Conservation (phyloP, 2,113 vertebrate genomes). For the Melanerpes formicivorus region DNA sequence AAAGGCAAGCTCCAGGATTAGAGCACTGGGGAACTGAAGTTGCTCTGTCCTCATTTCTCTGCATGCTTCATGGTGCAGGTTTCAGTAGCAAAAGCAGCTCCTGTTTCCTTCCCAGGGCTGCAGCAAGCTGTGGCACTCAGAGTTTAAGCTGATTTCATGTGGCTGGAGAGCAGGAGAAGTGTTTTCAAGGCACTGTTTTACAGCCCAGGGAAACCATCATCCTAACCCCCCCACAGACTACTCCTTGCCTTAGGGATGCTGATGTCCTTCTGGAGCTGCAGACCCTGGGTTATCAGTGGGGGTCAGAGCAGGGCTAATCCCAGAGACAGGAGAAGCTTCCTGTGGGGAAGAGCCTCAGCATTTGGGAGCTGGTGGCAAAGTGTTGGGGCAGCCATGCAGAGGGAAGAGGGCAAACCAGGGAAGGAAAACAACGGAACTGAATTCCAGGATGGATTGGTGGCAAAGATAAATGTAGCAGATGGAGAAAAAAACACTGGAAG, state of each 20-base stretch:
- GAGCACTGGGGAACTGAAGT: not conserved
- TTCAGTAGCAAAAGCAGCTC: not conserved
- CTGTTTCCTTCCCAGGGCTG: not conserved
- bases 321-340: not conserved
- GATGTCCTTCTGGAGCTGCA: accelerated
- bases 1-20: not conserved
- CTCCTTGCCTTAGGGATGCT: not conserved
- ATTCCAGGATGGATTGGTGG: not conserved
- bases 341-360: not conserved
- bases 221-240: not conserved
- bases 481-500: not conserved
- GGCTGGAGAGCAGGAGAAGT: not conserved
- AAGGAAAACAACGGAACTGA: not conserved
- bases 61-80: not conserved
- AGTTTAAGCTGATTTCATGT: not conserved
- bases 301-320: not conserved
- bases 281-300: not conserved
- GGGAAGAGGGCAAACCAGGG: not conserved
- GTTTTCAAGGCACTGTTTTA: not conserved
- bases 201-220: not conserved
- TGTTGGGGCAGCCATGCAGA: not conserved
- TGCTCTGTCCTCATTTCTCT: not conserved
- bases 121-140: not conserved
- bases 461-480: not conserved
- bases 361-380: not conserved